Evolutionary conservation across 1,140 invertebrate genomes (phyloP).

Genomic region (Parapsyche elsis): DNA sequence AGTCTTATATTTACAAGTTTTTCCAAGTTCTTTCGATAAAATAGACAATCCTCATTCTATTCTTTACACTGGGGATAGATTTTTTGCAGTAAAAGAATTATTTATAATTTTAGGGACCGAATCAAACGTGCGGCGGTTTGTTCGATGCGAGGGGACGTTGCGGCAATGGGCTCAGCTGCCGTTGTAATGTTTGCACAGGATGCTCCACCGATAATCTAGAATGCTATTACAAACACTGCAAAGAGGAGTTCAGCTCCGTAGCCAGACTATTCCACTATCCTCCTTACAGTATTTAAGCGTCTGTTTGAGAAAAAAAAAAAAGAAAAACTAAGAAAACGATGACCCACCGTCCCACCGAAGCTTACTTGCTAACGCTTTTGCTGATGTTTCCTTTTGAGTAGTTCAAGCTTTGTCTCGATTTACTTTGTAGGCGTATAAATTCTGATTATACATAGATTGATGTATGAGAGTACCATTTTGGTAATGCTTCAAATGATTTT

Average conservation of each 20-base stretch:
- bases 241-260: neutral
- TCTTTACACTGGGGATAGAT: neutral
- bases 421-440: too few species aligned
- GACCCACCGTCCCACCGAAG: too few species aligned
- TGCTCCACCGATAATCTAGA: conserved; percentile 63
- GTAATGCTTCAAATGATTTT: too few species aligned
- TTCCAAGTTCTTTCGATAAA: too few species aligned
- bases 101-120: conserved; percentile 61
- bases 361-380: too few species aligned
- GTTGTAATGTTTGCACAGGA: conserved; percentile 63
- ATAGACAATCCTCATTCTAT: too few species aligned
- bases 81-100: conserved; percentile 16
- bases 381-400: too few species aligned
- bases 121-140: conserved; percentile 62
- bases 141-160: conserved; percentile 60
- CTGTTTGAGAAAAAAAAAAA: too few species aligned
- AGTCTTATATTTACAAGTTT: neutral
- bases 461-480: too few species aligned
- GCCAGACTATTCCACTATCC: conserved; percentile 8
- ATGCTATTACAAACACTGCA: conserved; percentile 58
- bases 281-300: neutral
- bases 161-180: conserved; percentile 65
- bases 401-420: too few species aligned
- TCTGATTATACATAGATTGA: too few species aligned
- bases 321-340: too few species aligned